Base-by-base conservation (phyloP, 2,113 vertebrate genomes). In the Heterochromis multidens region DNA sequence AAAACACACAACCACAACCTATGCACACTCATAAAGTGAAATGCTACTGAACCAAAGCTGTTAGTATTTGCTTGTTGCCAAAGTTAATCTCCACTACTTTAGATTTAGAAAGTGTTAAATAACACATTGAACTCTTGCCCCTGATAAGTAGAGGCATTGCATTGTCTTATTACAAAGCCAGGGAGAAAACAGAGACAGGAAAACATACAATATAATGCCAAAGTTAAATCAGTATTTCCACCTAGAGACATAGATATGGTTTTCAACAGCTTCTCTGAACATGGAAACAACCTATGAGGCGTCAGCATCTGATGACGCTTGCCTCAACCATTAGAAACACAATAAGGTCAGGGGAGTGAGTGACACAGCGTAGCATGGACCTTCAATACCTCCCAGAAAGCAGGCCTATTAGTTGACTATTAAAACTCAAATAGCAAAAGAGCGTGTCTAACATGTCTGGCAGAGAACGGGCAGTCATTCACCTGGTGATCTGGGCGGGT, bases 281-380 rank as follows among this genome's bases (percentile, higher is more conserved):
- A 90, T 92, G 84, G 83, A 90, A 90, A 82, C 11, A 49, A 87
- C 87, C 81, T 88, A 67, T 61, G 79, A 91, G 60, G 89, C 81
- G 58, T 93, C 88, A 93, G 84, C 70, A 82, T 89, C 88, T 93
- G 91, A 87, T 85, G 80, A 79, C 46, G 86, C 89, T 80, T 84
- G 60, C 85, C 89, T 89, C 76, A 54, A 63, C 78, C 67, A 80
- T 92, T 90, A 93, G 72, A 84, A 93, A 93, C 88, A 90, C 88
- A 88, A 89, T 93, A 90, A 95, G 92, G 91, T 94, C 93, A 94
- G 86, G 83, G 58, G 77, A 90, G 77, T 79, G 86, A 86, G 84
- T 84, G 90, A 94, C 90, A 90, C 80, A 46, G 87, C 76, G 83
- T 60, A 90, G 87, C 54, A 40, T 49, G 82, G 89, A 87, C 89